These are phyloP conservation scores for Hormaphis cornu DNA, from an alignment of 1,140 invertebrate species.

Conservation along the genomic window DNA sequence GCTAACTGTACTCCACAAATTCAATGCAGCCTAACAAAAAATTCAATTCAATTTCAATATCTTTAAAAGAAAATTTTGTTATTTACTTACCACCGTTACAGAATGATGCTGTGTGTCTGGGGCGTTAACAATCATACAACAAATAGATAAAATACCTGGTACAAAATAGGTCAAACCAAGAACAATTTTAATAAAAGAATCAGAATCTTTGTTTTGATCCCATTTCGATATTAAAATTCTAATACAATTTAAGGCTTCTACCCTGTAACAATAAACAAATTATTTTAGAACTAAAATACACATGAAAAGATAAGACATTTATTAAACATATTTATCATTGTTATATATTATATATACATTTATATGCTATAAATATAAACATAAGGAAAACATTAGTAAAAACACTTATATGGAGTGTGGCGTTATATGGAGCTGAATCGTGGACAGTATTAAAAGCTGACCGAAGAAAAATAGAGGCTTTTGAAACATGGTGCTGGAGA, in stretches of 20 bases:
- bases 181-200: constrained; percentile 40
- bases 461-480: too few species aligned
- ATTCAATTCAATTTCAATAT: background rate
- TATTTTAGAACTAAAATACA: background rate
- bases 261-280: background rate
- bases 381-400: too few species aligned
- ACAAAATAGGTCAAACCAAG: constrained; percentile 52
- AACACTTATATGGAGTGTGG: too few species aligned
- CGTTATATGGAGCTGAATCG: too few species aligned
- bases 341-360: too few species aligned
- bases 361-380: too few species aligned
- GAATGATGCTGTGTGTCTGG: constrained; percentile 29
- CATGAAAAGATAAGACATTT: too few species aligned
- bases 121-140: constrained; percentile 37
- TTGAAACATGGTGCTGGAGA: too few species aligned
- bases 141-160: constrained; percentile 50
- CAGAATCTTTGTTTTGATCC: background rate
- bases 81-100: constrained; percentile 6
- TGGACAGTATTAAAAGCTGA: too few species aligned
- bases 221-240: background rate
- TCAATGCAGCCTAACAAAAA: constrained; percentile 12
- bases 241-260: constrained; percentile 11
- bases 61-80: background rate
- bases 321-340: too few species aligned
- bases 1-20: constrained; percentile 24